phyloP scores from a whole-genome alignment of 30 jellyfish, hydroid and myxozoan genomes.

The Calvadosia cruxmelitensis region DNA sequence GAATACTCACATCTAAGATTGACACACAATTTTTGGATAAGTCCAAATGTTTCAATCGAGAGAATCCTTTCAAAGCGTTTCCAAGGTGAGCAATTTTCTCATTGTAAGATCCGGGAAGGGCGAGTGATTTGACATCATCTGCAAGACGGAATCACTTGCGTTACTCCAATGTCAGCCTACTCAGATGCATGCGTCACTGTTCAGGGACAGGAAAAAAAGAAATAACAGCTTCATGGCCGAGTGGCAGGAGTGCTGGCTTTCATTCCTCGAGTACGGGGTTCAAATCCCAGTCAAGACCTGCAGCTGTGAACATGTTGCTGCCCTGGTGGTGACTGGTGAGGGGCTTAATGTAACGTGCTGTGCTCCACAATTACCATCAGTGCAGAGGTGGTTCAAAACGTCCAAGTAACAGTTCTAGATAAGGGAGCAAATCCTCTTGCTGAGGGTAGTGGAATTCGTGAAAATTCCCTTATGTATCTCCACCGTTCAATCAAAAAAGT shows the following conservation, averaged over 20 bases:
- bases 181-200: not conserved
- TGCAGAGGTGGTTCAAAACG: no score
- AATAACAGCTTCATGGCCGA: not conserved
- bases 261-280: constrained; percentile 1
- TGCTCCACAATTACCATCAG: no score
- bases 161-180: not conserved
- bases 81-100: constrained; percentile 57
- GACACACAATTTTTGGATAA: constrained; percentile 43
- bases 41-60: constrained; percentile 51
- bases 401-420: no score
- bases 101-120: constrained; percentile 64
- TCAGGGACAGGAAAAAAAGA: not conserved
- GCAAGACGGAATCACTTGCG: not conserved
- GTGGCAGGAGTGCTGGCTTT: no score
- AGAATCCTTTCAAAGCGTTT: constrained; percentile 44
- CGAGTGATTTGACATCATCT: constrained; percentile 68
- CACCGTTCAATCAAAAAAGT: no score
- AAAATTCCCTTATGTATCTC: no score
- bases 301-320: not conserved
- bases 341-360: no score
- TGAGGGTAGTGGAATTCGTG: no score
- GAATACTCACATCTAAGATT: constrained; percentile 36
- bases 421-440: no score
- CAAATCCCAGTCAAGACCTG: not conserved
- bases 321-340: not conserved